Evolutionary conservation across 2,113 vertebrate genomes (phyloP).

Genomic region (Odontesthes bonariensis): DNA sequence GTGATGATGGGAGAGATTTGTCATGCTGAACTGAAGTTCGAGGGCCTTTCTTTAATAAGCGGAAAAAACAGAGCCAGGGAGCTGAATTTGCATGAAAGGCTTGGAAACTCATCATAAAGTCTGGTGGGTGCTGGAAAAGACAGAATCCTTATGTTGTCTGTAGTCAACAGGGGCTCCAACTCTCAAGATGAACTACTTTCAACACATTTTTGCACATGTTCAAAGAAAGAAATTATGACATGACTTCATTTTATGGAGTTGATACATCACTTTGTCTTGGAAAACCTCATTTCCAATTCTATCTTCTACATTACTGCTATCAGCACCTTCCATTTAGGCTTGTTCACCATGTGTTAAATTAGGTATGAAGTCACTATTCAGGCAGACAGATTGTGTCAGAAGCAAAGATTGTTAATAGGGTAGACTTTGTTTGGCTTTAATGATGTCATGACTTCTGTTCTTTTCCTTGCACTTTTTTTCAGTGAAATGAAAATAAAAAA

Average conservation of each 20-base stretch:
- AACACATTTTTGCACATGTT: slow-evolving; percentile 24
- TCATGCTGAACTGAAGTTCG: slow-evolving; percentile 33
- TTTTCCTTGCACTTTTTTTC: background rate
- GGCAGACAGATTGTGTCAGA: slow-evolving; percentile 46
- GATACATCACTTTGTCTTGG: slow-evolving; percentile 43
- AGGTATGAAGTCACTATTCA: slow-evolving; percentile 57
- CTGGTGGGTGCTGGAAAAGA: slow-evolving; percentile 63
- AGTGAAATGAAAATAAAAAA: slow-evolving; percentile 27
- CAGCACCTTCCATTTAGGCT: slow-evolving; percentile 40
- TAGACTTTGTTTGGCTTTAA: slow-evolving; percentile 17
- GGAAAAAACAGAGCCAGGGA: slow-evolving; percentile 73
- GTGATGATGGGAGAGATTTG: slow-evolving; percentile 72
- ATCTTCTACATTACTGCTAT: slow-evolving; percentile 34
- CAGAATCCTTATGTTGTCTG: slow-evolving; percentile 20
- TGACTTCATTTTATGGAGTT: slow-evolving; percentile 12
- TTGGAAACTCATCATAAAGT: slow-evolving; percentile 74
- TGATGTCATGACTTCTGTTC: slow-evolving; percentile 50
- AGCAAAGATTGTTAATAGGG: slow-evolving; percentile 43
- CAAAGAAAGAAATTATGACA: slow-evolving; percentile 1
- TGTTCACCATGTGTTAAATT: slow-evolving; percentile 52
- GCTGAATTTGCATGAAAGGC: slow-evolving; percentile 71
- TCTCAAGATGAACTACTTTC: slow-evolving; percentile 32
- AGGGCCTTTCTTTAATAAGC: slow-evolving; percentile 68
- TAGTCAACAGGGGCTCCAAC: slow-evolving; percentile 32
- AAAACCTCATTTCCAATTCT: slow-evolving; percentile 19